A percentile compares a stretch with the other conserved stretches of the same genome.
Conservation (phyloP, 1,140 invertebrate species). For the Pristionchus pacificus region DNA sequence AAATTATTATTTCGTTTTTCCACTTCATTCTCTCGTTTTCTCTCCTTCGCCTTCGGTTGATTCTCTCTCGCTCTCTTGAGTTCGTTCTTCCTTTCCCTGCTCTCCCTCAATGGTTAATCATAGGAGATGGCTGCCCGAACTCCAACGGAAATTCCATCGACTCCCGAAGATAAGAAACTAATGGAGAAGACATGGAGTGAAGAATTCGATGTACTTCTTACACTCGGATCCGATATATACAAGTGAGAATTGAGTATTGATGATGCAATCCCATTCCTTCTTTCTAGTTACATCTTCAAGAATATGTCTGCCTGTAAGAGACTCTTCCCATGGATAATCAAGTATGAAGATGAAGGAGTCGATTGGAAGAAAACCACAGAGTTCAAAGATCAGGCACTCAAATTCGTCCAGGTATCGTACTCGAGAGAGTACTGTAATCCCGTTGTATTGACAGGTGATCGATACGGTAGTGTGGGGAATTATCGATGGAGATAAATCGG, state of each 20-base stretch:
- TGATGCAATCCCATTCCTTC: slow-evolving; percentile 11
- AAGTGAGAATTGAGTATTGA: background rate
- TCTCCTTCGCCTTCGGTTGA: too few species aligned
- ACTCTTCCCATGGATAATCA: slow-evolving; percentile 51
- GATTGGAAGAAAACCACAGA: slow-evolving; percentile 45
- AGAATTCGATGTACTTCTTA: slow-evolving; percentile 55
- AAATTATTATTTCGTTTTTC: too few species aligned
- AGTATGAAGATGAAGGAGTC: slow-evolving; percentile 39
- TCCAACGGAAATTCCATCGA: too few species aligned
- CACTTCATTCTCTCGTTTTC: too few species aligned
- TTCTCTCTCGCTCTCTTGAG: too few species aligned
- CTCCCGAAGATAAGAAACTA: slow-evolving; percentile 30
- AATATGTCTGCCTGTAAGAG: slow-evolving; percentile 50
- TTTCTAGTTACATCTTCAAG: slow-evolving; percentile 49
- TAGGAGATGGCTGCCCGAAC: too few species aligned
- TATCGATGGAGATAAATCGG: slow-evolving; percentile 52
- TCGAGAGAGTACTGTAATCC: slow-evolving; percentile 10
- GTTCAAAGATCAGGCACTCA: slow-evolving; percentile 50
- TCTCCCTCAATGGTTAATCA: too few species aligned
- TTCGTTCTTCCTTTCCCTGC: too few species aligned
- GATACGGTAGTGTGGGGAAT: slow-evolving; percentile 54
- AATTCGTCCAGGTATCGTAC: slow-evolving; percentile 48
- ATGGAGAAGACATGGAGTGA: slow-evolving; percentile 54
- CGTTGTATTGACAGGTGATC: slow-evolving; percentile 44
- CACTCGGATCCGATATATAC: slow-evolving; percentile 49